phyloP scores from a whole-genome alignment of 64 coral and sea anemone species.

The Cladopsammia gracilis region DNA sequence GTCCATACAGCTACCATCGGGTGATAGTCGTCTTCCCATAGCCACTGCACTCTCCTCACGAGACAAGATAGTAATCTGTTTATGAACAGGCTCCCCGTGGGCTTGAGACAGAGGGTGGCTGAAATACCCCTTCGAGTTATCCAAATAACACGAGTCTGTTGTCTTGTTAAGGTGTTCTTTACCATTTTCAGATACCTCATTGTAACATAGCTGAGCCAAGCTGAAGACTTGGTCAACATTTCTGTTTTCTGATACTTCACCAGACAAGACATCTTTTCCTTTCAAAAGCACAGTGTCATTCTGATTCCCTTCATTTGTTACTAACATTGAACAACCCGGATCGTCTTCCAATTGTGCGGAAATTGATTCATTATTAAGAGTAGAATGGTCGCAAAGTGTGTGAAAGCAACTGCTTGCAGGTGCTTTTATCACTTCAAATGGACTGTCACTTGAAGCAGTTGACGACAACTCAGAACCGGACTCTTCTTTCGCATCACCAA shows the following conservation, averaged over 20 bases:
- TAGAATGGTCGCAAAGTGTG: neutral
- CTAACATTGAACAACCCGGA: neutral
- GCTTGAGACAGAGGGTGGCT: no score
- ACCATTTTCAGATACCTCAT: neutral
- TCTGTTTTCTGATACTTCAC: no score
- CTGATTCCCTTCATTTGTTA: neutral
- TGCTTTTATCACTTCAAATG: neutral
- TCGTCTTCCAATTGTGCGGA: neutral
- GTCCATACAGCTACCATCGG: no score
- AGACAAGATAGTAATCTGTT: no score
- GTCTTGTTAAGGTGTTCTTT: no score
- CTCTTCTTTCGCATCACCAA: neutral
- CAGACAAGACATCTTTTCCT: no score
- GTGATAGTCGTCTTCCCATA: no score
- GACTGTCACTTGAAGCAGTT: neutral
- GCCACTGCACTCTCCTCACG: no score
- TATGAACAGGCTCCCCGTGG: no score
- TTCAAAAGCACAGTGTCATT: neutral
- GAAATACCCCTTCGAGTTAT: no score
- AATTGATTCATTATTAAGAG: neutral
- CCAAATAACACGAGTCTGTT: no score
- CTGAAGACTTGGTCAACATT: neutral
- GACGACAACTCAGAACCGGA: neutral
- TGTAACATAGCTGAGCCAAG: conserved; percentile 1
- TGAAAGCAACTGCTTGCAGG: neutral